Evolutionary conservation across 2,888 invertebrate genomes (phyloP).

Genomic region (Eristalis arbustorum): DNA sequence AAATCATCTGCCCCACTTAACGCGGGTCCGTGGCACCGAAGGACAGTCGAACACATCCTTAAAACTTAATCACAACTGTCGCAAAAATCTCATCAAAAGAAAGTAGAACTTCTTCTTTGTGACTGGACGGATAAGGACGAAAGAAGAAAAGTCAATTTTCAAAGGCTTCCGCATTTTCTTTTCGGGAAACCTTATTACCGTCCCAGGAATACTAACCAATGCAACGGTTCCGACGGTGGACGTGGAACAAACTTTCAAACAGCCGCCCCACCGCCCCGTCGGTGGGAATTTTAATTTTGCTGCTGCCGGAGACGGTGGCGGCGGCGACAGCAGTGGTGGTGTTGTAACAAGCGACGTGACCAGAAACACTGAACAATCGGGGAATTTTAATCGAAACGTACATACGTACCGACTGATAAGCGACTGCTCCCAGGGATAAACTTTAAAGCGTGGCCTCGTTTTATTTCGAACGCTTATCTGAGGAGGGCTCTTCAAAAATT

Average conservation of each 20-base stretch:
- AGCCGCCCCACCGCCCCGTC: not conserved
- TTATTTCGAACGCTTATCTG: not conserved
- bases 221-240: not conserved
- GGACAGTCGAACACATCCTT: not conserved
- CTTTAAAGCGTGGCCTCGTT: slow-evolving; percentile 11
- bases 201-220: slow-evolving; percentile 20
- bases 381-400: slow-evolving; percentile 48
- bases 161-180: slow-evolving; percentile 22
- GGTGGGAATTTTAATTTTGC: not conserved
- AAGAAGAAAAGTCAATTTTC: not conserved
- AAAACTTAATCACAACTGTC: not conserved
- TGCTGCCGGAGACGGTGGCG: not conserved
- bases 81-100: not conserved
- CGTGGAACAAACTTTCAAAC: not conserved
- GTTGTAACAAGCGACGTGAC: slow-evolving; percentile 66
- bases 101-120: not conserved
- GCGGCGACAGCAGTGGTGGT: not conserved
- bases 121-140: not conserved
- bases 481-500: not conserved
- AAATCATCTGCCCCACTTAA: not conserved
- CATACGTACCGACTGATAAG: slow-evolving; percentile 19
- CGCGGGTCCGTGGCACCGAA: not conserved
- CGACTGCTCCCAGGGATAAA: slow-evolving; percentile 15
- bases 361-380: slow-evolving; percentile 31
- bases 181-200: slow-evolving; percentile 29